Evolutionary conservation across 2,113 vertebrate genomes (phyloP).

Genomic region (Odobenus rosmarus): DNA sequence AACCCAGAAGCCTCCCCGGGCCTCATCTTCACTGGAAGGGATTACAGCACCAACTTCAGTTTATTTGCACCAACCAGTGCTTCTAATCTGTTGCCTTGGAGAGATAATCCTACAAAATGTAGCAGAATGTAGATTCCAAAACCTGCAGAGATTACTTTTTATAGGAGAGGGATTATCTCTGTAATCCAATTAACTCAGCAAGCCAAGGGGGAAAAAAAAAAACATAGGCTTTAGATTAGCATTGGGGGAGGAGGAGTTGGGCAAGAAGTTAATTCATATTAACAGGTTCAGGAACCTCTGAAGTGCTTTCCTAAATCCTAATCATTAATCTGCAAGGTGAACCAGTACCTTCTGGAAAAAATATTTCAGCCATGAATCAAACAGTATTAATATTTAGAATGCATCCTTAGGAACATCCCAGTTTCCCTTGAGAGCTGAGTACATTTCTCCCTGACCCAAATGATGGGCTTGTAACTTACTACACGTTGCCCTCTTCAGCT

Average conservation of each 20-base stretch:
- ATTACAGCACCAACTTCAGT: background rate
- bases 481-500: constrained; percentile 51
- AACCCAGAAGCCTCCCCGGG: background rate
- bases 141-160: constrained; percentile 74
- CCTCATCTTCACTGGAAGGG: background rate
- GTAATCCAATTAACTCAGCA: constrained; percentile 77
- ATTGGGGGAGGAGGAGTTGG: background rate
- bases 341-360: constrained; percentile 47
- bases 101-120: constrained; percentile 74
- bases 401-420: background rate
- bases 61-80: constrained; percentile 62
- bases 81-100: constrained; percentile 68
- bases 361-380: constrained; percentile 19
- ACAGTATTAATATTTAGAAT: background rate
- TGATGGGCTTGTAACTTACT: background rate
- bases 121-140: constrained; percentile 69
- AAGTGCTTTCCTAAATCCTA: constrained; percentile 52
- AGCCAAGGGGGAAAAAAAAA: background rate
- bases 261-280: constrained; percentile 67
- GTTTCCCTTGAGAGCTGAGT: constrained; percentile 5
- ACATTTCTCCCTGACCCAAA: background rate
- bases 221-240: constrained; percentile 65
- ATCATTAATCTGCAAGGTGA: constrained; percentile 46
- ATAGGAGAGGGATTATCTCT: constrained; percentile 71
- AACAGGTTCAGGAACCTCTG: constrained; percentile 54